Percentiles rank a stretch among this genome's conserved stretches.
Evolutionary conservation across 2,113 vertebrate genomes (phyloP).

Genomic region (Protomyctophum bolini): DNA sequence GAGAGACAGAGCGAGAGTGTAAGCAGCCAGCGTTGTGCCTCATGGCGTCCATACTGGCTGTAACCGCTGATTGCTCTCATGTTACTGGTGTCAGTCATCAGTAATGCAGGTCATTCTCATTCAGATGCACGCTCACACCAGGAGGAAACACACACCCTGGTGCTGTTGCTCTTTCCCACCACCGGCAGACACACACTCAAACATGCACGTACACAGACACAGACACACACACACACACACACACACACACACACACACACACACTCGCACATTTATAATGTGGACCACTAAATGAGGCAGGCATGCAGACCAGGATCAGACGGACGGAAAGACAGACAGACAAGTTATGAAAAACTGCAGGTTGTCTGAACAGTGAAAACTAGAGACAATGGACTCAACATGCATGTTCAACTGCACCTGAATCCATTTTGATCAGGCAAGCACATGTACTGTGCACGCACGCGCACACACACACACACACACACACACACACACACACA

Average conservation of each 20-base stretch:
- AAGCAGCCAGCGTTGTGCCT: constrained; percentile 50
- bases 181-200: constrained; percentile 53
- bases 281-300: constrained; percentile 25
- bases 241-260: not conserved
- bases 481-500: not conserved
- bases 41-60: constrained; percentile 59
- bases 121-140: constrained; percentile 72
- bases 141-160: constrained; percentile 65
- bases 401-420: too few species aligned
- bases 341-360: not conserved
- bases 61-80: constrained; percentile 65
- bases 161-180: constrained; percentile 66
- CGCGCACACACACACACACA: constrained; percentile 3
- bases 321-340: constrained; percentile 30
- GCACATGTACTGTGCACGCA: too few species aligned
- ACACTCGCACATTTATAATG: constrained; percentile 2
- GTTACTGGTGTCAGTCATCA: constrained; percentile 72
- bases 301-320: constrained; percentile 30
- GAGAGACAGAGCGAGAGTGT: not conserved
- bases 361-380: not conserved
- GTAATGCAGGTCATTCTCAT: constrained; percentile 78
- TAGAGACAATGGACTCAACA: not conserved
- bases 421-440: too few species aligned
- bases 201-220: constrained; percentile 17
- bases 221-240: constrained; percentile 41